phyloP scores from a whole-genome alignment of 2,113 vertebrate species.

The Hippocampus mohnikei region DNA sequence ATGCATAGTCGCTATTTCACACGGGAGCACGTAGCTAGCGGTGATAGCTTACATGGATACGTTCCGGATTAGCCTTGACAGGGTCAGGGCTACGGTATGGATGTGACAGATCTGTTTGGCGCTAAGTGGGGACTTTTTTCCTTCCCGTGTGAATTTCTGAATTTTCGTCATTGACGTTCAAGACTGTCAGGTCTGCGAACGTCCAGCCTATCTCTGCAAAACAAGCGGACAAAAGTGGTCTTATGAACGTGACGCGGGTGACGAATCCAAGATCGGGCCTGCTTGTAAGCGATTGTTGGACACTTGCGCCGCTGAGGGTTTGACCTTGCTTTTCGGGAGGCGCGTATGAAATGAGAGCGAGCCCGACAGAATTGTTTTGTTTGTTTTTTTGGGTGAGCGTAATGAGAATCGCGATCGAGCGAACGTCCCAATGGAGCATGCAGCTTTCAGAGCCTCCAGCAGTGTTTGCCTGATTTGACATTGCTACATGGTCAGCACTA shows the following conservation, averaged over 20 bases:
- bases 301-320: neutral
- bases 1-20: too few relatives aligned
- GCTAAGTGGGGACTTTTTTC: neutral
- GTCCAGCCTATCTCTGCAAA: neutral
- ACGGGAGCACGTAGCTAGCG: too few relatives aligned
- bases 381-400: constrained; percentile 25
- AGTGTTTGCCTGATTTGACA: constrained; percentile 37
- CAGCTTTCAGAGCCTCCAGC: constrained; percentile 31
- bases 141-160: neutral
- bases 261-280: neutral
- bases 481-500: constrained; percentile 35
- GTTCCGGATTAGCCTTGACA: too few relatives aligned
- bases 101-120: too few relatives aligned
- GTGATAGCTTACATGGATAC: too few relatives aligned
- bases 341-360: neutral
- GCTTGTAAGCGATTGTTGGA: neutral
- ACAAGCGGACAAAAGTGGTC: neutral
- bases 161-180: neutral
- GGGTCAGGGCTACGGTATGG: too few relatives aligned
- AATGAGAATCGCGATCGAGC: constrained; percentile 29
- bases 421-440: constrained; percentile 19
- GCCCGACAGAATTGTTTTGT: neutral
- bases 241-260: neutral
- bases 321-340: neutral
- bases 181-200: neutral